Conservation (phyloP, 2,113 vertebrate species). For the Rallus limicola region DNA sequence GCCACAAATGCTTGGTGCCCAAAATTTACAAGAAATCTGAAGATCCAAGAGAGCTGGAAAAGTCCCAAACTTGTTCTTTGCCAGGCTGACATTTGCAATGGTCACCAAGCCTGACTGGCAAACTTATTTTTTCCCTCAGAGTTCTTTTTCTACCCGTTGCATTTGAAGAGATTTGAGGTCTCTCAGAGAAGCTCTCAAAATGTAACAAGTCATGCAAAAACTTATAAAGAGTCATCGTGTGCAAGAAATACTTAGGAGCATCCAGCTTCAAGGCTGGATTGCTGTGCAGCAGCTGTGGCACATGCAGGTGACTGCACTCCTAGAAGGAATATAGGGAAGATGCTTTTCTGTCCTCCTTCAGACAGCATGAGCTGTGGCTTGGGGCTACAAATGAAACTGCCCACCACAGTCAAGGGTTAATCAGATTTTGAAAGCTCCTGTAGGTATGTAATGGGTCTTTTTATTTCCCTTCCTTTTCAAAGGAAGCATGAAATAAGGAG, state of each 20-base stretch:
- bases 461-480: not conserved
- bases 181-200: not conserved
- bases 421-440: not conserved
- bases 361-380: not conserved
- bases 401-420: not conserved
- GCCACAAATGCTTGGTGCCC: fast-evolving
- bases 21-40: not conserved
- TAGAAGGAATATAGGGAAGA: too few species aligned
- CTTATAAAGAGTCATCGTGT: not conserved
- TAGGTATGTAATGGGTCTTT: not conserved
- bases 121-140: not conserved
- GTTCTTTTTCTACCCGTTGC: not conserved
- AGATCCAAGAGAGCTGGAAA: not conserved
- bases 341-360: not conserved
- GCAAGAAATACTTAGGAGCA: fast-evolving
- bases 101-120: not conserved
- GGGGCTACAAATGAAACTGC: not conserved
- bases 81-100: not conserved
- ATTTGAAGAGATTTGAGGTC: fast-evolving
- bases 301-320: too few species aligned
- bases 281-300: not conserved
- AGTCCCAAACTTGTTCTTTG: not conserved
- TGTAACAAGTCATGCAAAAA: not conserved
- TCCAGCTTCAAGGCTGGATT: not conserved
- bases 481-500: not conserved